Evolutionary conservation across 2,888 invertebrate genomes (phyloP).

Genomic region (Scelioninae gen. 2): DNA sequence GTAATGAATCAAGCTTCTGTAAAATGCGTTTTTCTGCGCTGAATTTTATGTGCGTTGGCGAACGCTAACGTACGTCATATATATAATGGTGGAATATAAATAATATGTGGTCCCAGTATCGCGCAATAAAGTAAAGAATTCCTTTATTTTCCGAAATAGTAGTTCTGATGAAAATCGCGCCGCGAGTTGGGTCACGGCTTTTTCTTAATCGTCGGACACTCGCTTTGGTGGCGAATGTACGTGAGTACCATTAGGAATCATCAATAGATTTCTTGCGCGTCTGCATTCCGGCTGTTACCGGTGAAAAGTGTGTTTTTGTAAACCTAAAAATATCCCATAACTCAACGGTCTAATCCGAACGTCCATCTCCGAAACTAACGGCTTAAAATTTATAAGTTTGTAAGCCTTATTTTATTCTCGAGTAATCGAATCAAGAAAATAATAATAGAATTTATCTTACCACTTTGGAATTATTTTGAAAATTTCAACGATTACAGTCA

Average conservation of each 20-base stretch:
- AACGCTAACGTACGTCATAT: conserved; percentile 29
- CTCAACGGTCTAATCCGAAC: conserved; percentile 32
- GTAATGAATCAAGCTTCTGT: too few species aligned
- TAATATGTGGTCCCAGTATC: not conserved
- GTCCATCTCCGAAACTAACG: conserved; percentile 34
- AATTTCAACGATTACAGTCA: too few species aligned
- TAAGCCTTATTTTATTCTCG: not conserved
- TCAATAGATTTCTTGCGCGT: conserved; percentile 30
- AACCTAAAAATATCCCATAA: conserved; percentile 32
- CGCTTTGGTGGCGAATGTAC: conserved; percentile 16
- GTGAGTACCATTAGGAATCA: conserved; percentile 42
- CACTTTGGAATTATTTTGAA: not conserved
- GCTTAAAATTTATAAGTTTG: conserved; percentile 13
- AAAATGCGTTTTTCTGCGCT: too few species aligned
- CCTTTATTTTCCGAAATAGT: not conserved
- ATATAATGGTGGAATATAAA: conserved; percentile 37
- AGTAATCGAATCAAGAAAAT: not conserved
- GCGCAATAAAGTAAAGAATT: conserved; percentile 10
- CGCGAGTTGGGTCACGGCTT: not conserved
- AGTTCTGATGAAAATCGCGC: not conserved
- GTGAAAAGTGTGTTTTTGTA: conserved; percentile 40
- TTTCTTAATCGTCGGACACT: conserved; percentile 22
- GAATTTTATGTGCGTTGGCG: conserved; percentile 7
- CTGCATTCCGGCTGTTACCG: conserved; percentile 30
- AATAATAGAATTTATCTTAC: too few species aligned